A percentile compares a stretch with the other conserved stretches of the same genome.
phyloP scores from a whole-genome alignment of 2,888 invertebrate species.

The Notodonta dromedarius region DNA sequence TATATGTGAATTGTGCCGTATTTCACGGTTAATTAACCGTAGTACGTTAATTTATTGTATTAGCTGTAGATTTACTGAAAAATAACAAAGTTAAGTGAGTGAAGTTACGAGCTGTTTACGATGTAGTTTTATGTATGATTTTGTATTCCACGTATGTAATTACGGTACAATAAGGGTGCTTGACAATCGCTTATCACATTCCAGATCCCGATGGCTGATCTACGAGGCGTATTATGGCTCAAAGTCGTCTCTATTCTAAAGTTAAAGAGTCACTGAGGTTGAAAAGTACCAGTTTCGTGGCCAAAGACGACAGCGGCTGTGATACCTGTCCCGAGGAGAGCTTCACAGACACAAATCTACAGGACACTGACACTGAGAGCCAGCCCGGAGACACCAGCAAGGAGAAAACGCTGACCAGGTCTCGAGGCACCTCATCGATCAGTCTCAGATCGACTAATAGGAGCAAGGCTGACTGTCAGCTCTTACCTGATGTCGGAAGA shows the following conservation, averaged over 20 bases:
- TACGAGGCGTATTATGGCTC: conserved; percentile 52
- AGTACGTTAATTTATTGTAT: conserved; percentile 32
- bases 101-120: conserved; percentile 31
- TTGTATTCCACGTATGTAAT: conserved; percentile 52
- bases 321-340: conserved; percentile 41
- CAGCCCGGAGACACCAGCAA: conserved; percentile 25
- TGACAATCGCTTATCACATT: conserved; percentile 53
- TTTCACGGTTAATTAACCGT: conserved; percentile 37
- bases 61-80: conserved; percentile 28
- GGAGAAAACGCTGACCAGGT: conserved; percentile 23
- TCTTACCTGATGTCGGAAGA: conserved; percentile 79
- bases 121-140: conserved; percentile 41
- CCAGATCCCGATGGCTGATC: conserved; percentile 67
- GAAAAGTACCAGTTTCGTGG: conserved; percentile 26
- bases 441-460: conserved; percentile 49
- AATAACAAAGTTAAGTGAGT: conserved; percentile 22
- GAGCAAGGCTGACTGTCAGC: conserved; percentile 51
- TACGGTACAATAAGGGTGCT: conserved; percentile 35
- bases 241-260: conserved; percentile 51
- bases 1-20: conserved; percentile 53
- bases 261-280: conserved; percentile 46
- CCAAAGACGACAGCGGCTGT: conserved; percentile 44
- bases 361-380: conserved; percentile 30
- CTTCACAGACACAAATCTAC: conserved; percentile 28
- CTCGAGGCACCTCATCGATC: conserved; percentile 41